Evolutionary conservation across 2,797 vertebrate genomes (phyloP).

Genomic region (Picus viridis): DNA sequence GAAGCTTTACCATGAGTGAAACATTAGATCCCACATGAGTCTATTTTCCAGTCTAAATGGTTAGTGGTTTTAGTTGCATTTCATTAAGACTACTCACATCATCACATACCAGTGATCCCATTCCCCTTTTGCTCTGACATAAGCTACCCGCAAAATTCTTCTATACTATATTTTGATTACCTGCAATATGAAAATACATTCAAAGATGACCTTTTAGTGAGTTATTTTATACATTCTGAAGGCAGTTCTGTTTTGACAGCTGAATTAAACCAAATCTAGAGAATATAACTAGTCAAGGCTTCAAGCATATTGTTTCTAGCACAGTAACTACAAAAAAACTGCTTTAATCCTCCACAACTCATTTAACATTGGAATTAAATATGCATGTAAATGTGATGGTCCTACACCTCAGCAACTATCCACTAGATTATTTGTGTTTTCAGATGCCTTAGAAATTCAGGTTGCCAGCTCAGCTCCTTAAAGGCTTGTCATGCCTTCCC

Average conservation of each 20-base stretch:
- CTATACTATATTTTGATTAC: background rate
- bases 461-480: background rate
- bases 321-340: background rate
- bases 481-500: background rate
- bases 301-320: background rate
- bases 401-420: background rate
- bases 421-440: background rate
- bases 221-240: background rate
- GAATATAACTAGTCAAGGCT: background rate
- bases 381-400: background rate
- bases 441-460: background rate
- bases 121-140: background rate
- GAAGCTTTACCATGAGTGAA: conserved; percentile 45
- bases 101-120: background rate
- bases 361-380: conserved; percentile 18
- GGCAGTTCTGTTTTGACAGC: background rate
- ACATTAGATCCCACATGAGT: background rate
- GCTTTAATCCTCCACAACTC: background rate
- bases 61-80: background rate
- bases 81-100: conserved; percentile 32
- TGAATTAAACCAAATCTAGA: conserved; percentile 8
- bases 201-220: conserved; percentile 3
- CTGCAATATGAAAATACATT: conserved; percentile 13
- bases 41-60: conserved; percentile 39
- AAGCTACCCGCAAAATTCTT: background rate